Evolutionary conservation across 2,888 invertebrate species (phyloP), one percentile per base, ranked within the genome.

Genomic region (Suillia variegata): DNA sequence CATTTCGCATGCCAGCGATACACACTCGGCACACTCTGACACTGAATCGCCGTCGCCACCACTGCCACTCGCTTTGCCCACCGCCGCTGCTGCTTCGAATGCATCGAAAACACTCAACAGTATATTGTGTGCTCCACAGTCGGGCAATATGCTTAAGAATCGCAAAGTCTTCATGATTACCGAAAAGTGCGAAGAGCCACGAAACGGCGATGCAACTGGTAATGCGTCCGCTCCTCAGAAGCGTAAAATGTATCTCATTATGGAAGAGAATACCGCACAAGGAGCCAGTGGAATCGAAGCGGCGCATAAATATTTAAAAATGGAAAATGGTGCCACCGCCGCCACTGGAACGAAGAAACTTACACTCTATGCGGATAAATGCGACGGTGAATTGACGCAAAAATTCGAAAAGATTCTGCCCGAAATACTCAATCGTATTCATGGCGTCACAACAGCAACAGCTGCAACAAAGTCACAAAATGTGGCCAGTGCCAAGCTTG

Each of bases 81-180:
- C n/a, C 49, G 34, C 17, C 26, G 4, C 6, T 42, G 2, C 65
- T 64, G 20, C 62, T 62, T 0, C 51, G 59, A 26, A 45, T 34
- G 21, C 54, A 33, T 15, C 56, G 48, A 59, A 56, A n/a, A 53
- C 61, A 17, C 58, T 56, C 17, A 60, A 51, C 26, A 61, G 58
- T 26, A 53, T 64, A 22, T 58, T 68, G 50, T 59, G 65, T 24
- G 15, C 33, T 54, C 49, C 69, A 66, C 58, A 75, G 75, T 47
- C 3, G 4, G 48, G 20, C 21, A 2, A 50, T 20, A 10, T 48
- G n/a, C 26, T 67, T 2, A 65, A 66, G 6, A 72, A 70, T 65
- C 78, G 80, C 3, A 80, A 80, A 64, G 70, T 80, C 5, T 80
- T 77, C 45, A 66, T 80, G 70, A 80, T 80, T 45, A 78, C 79